Evolutionary conservation across 2,797 vertebrate species (phyloP).

Genomic region (Chelmon rostratus): DNA sequence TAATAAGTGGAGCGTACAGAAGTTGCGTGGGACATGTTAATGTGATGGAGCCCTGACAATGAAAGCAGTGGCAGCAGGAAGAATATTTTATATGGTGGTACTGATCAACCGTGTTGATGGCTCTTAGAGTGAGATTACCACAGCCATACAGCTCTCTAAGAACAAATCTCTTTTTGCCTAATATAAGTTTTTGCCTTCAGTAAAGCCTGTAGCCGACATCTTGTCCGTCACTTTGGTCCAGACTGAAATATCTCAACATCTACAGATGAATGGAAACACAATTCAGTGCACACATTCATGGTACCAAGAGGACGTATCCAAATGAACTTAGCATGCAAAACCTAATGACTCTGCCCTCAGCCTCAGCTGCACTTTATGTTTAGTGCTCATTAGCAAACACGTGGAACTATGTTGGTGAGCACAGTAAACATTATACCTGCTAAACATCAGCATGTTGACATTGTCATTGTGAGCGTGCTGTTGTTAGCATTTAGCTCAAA

Average conservation of each 20-base stretch:
- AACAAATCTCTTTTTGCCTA: not conserved
- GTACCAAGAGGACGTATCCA: too few relatives aligned
- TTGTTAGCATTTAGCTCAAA: not conserved
- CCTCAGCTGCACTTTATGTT: not conserved
- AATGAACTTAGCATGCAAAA: not conserved
- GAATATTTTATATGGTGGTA: not conserved
- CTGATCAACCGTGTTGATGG: not conserved
- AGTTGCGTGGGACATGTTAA: conserved; percentile 44
- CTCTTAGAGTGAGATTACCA: too few relatives aligned
- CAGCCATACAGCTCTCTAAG: too few relatives aligned
- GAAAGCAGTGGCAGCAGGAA: conserved; percentile 19
- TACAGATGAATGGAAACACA: too few relatives aligned
- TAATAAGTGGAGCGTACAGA: conserved; percentile 40
- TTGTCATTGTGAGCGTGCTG: not conserved
- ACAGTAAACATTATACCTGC: too few relatives aligned
- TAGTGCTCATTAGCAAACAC: not conserved
- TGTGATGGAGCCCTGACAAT: conserved; percentile 8
- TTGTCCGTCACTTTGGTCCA: too few relatives aligned
- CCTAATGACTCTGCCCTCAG: not conserved
- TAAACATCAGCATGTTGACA: not conserved
- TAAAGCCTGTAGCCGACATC: too few relatives aligned
- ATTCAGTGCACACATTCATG: too few relatives aligned
- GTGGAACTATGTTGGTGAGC: not conserved
- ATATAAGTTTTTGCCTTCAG: not conserved
- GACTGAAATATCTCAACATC: too few relatives aligned